These are phyloP conservation scores for Melanostoma mellinum DNA, from an alignment of 2,888 invertebrate species.

Conservation along the genomic window DNA sequence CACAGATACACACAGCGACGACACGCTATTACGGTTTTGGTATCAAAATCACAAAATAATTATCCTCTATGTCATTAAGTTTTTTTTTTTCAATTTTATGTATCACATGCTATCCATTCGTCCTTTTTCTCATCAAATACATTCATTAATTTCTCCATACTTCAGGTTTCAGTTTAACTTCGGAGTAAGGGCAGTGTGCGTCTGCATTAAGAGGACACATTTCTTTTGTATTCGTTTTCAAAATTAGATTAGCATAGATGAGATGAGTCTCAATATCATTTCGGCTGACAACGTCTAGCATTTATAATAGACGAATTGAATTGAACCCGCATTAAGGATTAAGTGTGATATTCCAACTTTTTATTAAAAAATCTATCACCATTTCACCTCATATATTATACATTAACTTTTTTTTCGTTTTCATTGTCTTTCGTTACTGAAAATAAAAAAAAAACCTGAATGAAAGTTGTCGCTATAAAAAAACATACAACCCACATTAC, in stretches of 20 bases:
- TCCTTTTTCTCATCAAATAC: too few species aligned
- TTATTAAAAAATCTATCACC: background rate
- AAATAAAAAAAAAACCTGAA: background rate
- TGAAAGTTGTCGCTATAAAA: background rate
- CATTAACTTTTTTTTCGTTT: background rate
- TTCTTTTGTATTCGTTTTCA: too few species aligned
- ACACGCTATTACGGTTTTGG: background rate
- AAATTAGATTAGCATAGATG: too few species aligned
- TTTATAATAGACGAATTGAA: too few species aligned
- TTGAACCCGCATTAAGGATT: too few species aligned
- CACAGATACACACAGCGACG: too few species aligned
- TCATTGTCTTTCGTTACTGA: constrained; percentile 6
- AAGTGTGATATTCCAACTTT: background rate
- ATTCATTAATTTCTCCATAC: too few species aligned
- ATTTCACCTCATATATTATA: background rate
- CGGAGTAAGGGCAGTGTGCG: too few species aligned
- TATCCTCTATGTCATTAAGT: constrained; percentile 12
- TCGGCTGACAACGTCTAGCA: too few species aligned
- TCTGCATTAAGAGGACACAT: too few species aligned
- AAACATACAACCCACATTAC: constrained; percentile 8
- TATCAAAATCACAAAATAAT: constrained; percentile 25
- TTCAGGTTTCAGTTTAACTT: too few species aligned
- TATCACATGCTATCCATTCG: constrained; percentile 23
- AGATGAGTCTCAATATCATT: too few species aligned
- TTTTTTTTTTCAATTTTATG: constrained; percentile 3